Percentiles rank a stretch among this genome's conserved stretches.
Evolutionary conservation across 2,113 vertebrate species (phyloP).

Genomic region (Trogon melanurus): DNA sequence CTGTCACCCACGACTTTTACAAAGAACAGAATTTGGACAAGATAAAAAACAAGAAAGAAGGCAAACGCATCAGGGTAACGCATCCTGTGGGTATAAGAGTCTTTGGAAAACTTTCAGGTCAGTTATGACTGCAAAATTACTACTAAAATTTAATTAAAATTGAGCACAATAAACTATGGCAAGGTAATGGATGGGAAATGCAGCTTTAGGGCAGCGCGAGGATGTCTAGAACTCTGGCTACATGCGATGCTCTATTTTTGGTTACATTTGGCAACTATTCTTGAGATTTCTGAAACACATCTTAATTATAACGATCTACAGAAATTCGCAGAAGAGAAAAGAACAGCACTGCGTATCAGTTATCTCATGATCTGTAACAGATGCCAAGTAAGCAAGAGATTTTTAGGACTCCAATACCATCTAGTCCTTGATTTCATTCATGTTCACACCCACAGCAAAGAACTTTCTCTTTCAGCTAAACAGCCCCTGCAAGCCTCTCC

Average conservation of each 20-base stretch:
- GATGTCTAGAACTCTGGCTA: neutral
- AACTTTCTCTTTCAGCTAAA: neutral
- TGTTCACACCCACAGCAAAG: neutral
- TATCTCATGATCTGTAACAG: neutral
- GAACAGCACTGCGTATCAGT: neutral
- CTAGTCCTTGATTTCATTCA: neutral
- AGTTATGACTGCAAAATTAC: slow-evolving; percentile 39
- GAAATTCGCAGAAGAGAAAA: slow-evolving; percentile 2
- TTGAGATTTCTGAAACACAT: neutral
- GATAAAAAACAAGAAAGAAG: slow-evolving; percentile 27
- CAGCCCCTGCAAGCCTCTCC: neutral
- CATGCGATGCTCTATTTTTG: neutral
- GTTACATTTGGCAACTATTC: neutral
- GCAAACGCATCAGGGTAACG: slow-evolving; percentile 1
- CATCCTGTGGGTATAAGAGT: slow-evolving; percentile 53
- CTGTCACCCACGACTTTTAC: slow-evolving; percentile 30
- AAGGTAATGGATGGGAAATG: slow-evolving; percentile 12
- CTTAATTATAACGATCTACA: slow-evolving; percentile 5
- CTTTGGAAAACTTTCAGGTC: slow-evolving; percentile 53
- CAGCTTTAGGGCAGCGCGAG: slow-evolving; percentile 5
- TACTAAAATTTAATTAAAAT: slow-evolving; percentile 72
- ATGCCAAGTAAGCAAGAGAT: neutral
- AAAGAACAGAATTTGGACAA: slow-evolving; percentile 23
- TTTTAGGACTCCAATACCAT: neutral
- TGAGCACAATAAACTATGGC: slow-evolving; percentile 62